phyloP scores from a whole-genome alignment of 2,797 vertebrate species.

The Uromys caudimaculatus region DNA sequence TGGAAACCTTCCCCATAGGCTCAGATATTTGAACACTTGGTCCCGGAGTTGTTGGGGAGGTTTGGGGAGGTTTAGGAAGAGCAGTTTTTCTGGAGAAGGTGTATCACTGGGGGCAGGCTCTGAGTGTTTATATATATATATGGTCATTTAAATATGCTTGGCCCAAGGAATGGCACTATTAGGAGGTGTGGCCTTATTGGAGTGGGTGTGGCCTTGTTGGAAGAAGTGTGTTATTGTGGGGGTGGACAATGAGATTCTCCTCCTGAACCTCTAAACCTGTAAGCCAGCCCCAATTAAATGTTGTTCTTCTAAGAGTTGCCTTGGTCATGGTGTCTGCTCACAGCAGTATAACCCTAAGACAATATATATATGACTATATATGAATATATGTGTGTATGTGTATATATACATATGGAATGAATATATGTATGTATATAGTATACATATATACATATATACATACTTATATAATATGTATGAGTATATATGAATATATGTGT shows the following conservation, averaged over 20 bases:
- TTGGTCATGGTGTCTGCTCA: too few relatives aligned
- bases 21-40: background rate
- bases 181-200: background rate
- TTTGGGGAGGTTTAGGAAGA: background rate
- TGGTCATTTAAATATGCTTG: background rate
- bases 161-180: background rate
- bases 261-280: background rate
- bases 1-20: background rate
- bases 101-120: too few relatives aligned
- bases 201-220: background rate
- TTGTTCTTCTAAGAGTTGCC: background rate
- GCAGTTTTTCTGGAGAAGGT: background rate
- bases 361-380: too few relatives aligned
- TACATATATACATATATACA: too few relatives aligned
- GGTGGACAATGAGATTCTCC: background rate
- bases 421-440: too few relatives aligned
- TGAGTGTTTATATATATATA: too few relatives aligned
- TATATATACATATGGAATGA: too few relatives aligned
- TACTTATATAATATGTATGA: background rate
- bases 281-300: background rate
- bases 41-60: background rate
- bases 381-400: too few relatives aligned
- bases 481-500: background rate
- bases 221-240: background rate
- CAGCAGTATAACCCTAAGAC: too few relatives aligned